phyloP scores from a whole-genome alignment of 2,888 invertebrate genomes.

The Actias luna region DNA sequence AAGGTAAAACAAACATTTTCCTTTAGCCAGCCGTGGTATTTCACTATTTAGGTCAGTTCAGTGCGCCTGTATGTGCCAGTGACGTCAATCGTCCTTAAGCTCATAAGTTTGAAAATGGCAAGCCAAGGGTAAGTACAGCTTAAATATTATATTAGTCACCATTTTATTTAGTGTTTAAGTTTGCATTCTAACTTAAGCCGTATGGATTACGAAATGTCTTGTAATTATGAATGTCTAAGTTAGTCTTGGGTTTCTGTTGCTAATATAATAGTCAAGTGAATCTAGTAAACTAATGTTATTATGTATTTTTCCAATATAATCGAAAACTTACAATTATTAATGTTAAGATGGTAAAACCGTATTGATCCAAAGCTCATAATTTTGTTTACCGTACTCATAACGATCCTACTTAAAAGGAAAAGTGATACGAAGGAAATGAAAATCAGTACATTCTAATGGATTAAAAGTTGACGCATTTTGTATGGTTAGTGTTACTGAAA shows the following conservation, averaged over 20 bases:
- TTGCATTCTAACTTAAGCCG: not conserved
- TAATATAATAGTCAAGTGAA: not conserved
- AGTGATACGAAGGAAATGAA: too few relatives aligned
- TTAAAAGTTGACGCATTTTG: too few relatives aligned
- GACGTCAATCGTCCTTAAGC: constrained; percentile 10
- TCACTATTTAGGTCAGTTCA: constrained; percentile 8
- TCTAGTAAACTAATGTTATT: not conserved
- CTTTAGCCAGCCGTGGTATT: not conserved
- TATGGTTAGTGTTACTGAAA: too few relatives aligned
- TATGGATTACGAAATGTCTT: not conserved
- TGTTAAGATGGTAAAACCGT: not conserved
- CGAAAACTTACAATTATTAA: not conserved
- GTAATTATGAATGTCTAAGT: not conserved
- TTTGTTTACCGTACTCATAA: not conserved
- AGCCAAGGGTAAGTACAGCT: not conserved
- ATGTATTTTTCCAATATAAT: not conserved
- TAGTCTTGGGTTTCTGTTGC: not conserved
- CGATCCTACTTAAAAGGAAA: not conserved
- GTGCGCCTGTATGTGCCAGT: not conserved
- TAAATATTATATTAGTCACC: not conserved
- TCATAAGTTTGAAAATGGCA: not conserved
- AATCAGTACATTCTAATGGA: too few relatives aligned
- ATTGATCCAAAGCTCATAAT: not conserved
- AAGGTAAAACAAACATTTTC: constrained; percentile 1
- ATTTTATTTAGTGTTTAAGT: not conserved